Evolutionary conservation across 2,113 vertebrate species (phyloP).

Genomic region (Rutilus rutilus): DNA sequence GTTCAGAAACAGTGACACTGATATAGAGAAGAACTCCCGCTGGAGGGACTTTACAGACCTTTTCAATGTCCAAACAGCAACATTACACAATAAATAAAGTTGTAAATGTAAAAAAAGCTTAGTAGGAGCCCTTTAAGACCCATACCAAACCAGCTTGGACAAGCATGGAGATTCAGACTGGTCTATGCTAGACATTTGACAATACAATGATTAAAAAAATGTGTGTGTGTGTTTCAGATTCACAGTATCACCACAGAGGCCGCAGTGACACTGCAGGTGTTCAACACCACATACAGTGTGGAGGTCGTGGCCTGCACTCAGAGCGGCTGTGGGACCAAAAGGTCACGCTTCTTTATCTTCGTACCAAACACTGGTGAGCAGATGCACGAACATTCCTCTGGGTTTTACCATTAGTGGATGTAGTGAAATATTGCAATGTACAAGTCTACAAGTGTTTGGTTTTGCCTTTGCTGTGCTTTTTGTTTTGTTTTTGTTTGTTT

Average conservation of each 20-base stretch:
- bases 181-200: background rate
- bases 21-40: no score
- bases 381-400: background rate
- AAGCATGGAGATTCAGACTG: background rate
- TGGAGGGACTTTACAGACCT: no score
- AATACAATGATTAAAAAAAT: background rate
- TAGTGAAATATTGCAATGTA: background rate
- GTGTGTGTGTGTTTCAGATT: conserved; percentile 62
- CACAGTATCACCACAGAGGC: conserved; percentile 64
- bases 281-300: conserved; percentile 84
- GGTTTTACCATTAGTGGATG: background rate
- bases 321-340: conserved; percentile 86
- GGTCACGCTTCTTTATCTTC: conserved; percentile 75
- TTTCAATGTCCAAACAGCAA: no score
- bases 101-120: no score
- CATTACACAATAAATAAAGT: no score
- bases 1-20: no score
- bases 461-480: no score
- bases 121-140: no score
- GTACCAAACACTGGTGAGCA: conserved; percentile 81
- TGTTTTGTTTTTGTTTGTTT: no score
- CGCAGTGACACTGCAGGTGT: conserved; percentile 69
- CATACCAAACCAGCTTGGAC: no score
- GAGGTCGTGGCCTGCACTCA: conserved; percentile 85
- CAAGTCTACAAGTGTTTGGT: background rate